A percentile compares a stretch with the other conserved stretches of the same genome.
Conservation (phyloP, 2,113 vertebrate species). For the Perognathus longimembris region DNA sequence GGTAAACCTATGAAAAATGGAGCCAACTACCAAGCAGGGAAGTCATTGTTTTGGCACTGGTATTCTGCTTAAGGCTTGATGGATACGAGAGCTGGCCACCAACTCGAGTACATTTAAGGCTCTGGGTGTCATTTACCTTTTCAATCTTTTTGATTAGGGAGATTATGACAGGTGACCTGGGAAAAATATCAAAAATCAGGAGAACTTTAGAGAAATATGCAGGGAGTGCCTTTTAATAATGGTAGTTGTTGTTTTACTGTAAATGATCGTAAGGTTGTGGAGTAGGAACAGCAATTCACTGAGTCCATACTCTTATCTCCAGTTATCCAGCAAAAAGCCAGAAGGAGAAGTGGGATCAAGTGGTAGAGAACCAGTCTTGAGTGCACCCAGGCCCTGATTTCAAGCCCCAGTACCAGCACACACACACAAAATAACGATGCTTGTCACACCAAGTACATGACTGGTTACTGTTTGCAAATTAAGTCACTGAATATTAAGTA, state of each 20-base stretch:
- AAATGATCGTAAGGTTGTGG: neutral
- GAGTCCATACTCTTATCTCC: too few relatives aligned
- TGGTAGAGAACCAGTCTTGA: too few relatives aligned
- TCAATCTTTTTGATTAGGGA: constrained; percentile 6
- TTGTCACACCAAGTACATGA: neutral
- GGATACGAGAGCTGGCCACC: neutral
- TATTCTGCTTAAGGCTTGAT: neutral
- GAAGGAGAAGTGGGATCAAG: too few relatives aligned
- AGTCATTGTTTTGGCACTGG: neutral
- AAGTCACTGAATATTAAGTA: neutral
- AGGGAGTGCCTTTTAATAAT: constrained; percentile 2
- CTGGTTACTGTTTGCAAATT: neutral
- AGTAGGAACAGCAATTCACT: neutral
- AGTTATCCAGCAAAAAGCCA: too few relatives aligned
- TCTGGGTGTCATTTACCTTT: neutral
- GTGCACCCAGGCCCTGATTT: too few relatives aligned
- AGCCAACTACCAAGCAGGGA: neutral
- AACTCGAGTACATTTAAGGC: neutral
- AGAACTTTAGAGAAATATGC: neutral
- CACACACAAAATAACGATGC: neutral
- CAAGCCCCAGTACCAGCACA: too few relatives aligned
- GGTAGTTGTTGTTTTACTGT: neutral
- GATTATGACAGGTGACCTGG: neutral
- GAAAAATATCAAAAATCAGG: neutral
- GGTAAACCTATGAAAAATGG: neutral